These are phyloP conservation scores for Macrotrachela quadricornifera DNA, from an alignment of 1,140 invertebrate species.

Conservation along the genomic window DNA sequence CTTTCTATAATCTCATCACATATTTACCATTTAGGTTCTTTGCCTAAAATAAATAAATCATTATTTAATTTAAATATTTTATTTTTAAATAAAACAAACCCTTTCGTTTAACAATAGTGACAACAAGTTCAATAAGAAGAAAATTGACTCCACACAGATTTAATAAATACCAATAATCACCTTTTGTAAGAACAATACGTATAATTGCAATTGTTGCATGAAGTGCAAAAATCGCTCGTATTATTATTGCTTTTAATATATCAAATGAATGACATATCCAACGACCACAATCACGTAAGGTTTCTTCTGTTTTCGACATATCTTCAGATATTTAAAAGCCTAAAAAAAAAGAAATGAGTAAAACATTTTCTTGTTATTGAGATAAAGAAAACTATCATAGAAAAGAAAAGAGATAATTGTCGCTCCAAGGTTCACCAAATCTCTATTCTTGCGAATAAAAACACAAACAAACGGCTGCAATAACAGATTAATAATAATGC, in stretches of 20 bases:
- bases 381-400: no score
- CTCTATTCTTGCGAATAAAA: no score
- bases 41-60: background rate
- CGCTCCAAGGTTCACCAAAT: no score
- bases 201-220: conserved; percentile 18
- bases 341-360: no score
- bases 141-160: conserved; percentile 13
- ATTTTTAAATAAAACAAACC: conserved; percentile 2
- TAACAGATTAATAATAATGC: no score
- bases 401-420: no score
- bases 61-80: no score
- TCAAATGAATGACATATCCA: conserved; percentile 9
- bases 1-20: background rate
- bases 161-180: conserved; percentile 14
- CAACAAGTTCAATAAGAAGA: conserved; percentile 14
- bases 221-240: conserved; percentile 14
- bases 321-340: no score
- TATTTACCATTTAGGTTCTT: conserved; percentile 7
- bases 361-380: no score
- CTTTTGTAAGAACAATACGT: conserved; percentile 13
- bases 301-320: no score
- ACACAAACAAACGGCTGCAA: no score
- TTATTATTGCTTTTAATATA: conserved; percentile 15
- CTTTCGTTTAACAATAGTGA: conserved; percentile 15
- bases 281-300: background rate